These are phyloP conservation scores for Pyrgus malvae DNA, from an alignment of 2,888 invertebrate genomes.

Conservation along the genomic window DNA sequence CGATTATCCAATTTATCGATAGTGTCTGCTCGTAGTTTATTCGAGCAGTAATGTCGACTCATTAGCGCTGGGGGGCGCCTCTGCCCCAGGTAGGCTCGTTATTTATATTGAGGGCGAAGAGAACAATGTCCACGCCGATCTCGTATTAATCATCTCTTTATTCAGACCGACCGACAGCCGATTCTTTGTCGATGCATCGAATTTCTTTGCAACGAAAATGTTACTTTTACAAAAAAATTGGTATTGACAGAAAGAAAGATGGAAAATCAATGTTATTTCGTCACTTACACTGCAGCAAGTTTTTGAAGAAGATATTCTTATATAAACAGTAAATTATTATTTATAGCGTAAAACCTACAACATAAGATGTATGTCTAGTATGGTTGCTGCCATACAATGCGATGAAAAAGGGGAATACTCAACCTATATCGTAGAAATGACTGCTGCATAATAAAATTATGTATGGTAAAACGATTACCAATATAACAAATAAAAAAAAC, in stretches of 20 bases:
- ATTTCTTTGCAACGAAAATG: conserved; percentile 18
- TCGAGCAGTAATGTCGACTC: conserved; percentile 50
- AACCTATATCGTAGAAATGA: too few species aligned
- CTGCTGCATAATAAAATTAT: too few species aligned
- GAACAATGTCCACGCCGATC: conserved; percentile 60
- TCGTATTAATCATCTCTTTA: conserved; percentile 71
- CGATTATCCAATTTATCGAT: conserved; percentile 33
- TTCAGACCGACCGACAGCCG: conserved; percentile 52
- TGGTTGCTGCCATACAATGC: too few species aligned
- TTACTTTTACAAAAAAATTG: neutral
- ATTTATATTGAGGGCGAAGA: conserved; percentile 60
- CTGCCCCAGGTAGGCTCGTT: conserved; percentile 57
- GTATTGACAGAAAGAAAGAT: neutral
- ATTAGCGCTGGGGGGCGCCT: conserved; percentile 65
- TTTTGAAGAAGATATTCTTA: too few species aligned
- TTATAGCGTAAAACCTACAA: too few species aligned
- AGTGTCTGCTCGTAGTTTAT: conserved; percentile 31
- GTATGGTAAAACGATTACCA: too few species aligned
- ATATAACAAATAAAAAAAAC: too few species aligned
- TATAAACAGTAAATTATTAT: too few species aligned
- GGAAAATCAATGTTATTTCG: too few species aligned
- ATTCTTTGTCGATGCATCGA: conserved; percentile 40
- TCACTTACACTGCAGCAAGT: too few species aligned
- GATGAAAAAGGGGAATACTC: too few species aligned
- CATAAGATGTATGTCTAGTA: too few species aligned